A percentile compares a stretch with the other conserved stretches of the same genome.
phyloP scores from a whole-genome alignment of 2,797 vertebrate species.

The Serranus cabrilla region DNA sequence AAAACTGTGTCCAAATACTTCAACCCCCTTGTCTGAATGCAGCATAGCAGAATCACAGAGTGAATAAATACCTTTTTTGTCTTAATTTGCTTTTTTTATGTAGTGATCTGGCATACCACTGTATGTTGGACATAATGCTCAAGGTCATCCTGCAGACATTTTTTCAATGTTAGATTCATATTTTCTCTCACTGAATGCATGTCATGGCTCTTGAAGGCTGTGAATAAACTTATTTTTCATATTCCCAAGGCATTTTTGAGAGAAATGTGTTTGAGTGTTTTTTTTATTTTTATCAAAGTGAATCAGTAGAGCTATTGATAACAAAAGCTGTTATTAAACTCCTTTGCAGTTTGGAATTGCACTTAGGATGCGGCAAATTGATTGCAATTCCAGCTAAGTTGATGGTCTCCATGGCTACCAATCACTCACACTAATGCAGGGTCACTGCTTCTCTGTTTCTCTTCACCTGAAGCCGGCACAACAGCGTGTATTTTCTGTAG shows the following conservation, averaged over 20 bases:
- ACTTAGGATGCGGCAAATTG: slow-evolving; percentile 4
- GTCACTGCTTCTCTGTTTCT: background rate
- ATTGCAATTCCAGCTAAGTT: slow-evolving; percentile 11
- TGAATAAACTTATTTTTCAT: slow-evolving; percentile 36
- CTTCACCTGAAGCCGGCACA: background rate
- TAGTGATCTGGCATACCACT: background rate
- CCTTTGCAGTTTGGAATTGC: slow-evolving; percentile 16
- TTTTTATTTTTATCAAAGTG: slow-evolving; percentile 14
- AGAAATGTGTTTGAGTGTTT: background rate
- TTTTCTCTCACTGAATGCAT: slow-evolving; percentile 9
- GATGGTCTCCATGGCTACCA: slow-evolving; percentile 38
- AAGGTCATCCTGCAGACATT: slow-evolving; percentile 31
- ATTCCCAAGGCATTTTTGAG: background rate
- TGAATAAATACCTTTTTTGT: slow-evolving; percentile 28
- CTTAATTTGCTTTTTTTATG: slow-evolving; percentile 16
- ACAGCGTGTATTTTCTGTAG: background rate
- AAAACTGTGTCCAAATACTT: background rate
- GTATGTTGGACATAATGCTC: slow-evolving; percentile 22
- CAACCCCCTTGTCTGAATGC: slow-evolving; percentile 5
- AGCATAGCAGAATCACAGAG: background rate
- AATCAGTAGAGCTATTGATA: background rate
- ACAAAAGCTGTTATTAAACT: background rate
- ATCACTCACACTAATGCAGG: background rate
- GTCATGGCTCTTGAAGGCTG: slow-evolving; percentile 41
- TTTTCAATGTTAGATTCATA: slow-evolving; percentile 15